These are phyloP conservation scores for Eristalis intricaria DNA, from an alignment of 2,888 invertebrate genomes.

Conservation along the genomic window DNA sequence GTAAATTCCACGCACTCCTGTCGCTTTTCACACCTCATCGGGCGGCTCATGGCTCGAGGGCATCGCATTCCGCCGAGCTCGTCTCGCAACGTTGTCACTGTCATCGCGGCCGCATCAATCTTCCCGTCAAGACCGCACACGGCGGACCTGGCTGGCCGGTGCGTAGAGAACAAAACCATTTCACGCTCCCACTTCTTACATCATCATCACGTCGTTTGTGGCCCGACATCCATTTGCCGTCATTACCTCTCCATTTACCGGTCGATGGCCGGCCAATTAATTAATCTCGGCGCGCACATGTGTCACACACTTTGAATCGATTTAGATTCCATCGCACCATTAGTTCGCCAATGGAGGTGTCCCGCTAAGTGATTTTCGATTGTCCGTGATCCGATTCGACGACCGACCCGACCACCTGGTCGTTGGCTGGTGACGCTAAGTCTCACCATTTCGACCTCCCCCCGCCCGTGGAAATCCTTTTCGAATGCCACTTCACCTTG, in stretches of 20 bases:
- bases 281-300: conserved; percentile 54
- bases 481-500: conserved; percentile 54
- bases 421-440: conserved; percentile 45
- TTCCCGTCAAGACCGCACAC: conserved; percentile 31
- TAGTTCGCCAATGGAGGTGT: background rate
- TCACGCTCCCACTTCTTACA: conserved; percentile 48
- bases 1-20: background rate
- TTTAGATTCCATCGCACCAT: conserved; percentile 53
- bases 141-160: background rate
- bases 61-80: background rate
- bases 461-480: conserved; percentile 54
- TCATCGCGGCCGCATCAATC: background rate
- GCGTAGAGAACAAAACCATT: conserved; percentile 28
- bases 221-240: conserved; percentile 45
- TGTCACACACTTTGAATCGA: conserved; percentile 64
- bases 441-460: background rate
- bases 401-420: conserved; percentile 34
- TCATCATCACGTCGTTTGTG: conserved; percentile 41
- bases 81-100: background rate
- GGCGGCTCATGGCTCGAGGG: background rate
- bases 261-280: conserved; percentile 61
- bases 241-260: conserved; percentile 62
- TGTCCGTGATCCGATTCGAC: conserved; percentile 37
- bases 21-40: background rate
- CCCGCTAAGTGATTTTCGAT: conserved; percentile 55